Base-by-base conservation (phyloP, 2,113 vertebrate species). In the Hypomesus transpacificus region DNA sequence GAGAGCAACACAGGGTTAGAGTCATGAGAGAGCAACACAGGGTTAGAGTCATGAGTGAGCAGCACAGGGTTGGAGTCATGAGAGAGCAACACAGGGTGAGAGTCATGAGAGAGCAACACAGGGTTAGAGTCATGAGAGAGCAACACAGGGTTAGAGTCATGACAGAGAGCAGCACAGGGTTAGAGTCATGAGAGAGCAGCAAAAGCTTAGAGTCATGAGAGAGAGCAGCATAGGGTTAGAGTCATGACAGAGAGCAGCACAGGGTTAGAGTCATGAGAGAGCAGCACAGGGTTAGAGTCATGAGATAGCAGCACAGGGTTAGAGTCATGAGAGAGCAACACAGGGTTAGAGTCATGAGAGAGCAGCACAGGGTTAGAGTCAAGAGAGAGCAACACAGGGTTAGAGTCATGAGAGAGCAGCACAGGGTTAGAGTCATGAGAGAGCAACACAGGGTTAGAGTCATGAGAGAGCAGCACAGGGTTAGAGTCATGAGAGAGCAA, bases 1-100 rank as follows among this genome's bases (percentile, higher is more conserved):
- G 60, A 6, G 31, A 31, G 31, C 5, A 31, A 3, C 31, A 31
- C 31, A 31, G 31, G 31, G 31, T 31, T 31, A 31, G 31, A 31
- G 31, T 6, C 31, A 31, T 98, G 71, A 72, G 17, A 54, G 24
- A 57, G 34, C n/a, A n/a, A n/a, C n/a, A n/a, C n/a, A n/a, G n/a
- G n/a, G n/a, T n/a, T n/a, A n/a, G n/a, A n/a, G n/a, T n/a, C n/a
- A n/a, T n/a, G n/a, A n/a, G n/a, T n/a, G n/a, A 57, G 53, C 21
- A 52, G 52, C 31, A 50, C 20, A n/a, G 18, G 9, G 18, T 59
- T 13, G 24, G 57, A 59, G n/a, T 56, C 53, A 56, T 20, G 17
- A 54, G 24, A 52, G 11, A 57, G 53, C 21, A 52, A 34, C 31
- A 50, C 20, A n/a, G 18, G 9, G 5, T 59, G 3, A 59, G 57